Conservation (phyloP, 2,888 invertebrate genomes). For the Lathronympha strigana region DNA sequence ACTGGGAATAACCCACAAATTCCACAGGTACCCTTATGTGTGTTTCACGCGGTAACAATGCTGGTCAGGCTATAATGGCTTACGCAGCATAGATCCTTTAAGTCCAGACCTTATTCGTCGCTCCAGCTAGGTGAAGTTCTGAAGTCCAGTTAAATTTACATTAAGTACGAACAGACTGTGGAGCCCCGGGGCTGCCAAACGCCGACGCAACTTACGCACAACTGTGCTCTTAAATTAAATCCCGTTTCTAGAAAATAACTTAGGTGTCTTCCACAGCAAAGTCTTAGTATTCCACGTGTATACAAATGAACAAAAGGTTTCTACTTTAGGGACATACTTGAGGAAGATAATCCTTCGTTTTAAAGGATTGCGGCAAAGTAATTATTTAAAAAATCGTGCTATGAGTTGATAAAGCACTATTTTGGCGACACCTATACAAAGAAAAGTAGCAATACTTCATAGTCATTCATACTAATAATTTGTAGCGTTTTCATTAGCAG, state of each 20-base stretch:
- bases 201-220: constrained; percentile 58
- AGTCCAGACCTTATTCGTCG: constrained; percentile 62
- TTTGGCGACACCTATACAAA: too few species aligned
- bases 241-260: constrained; percentile 47
- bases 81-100: constrained; percentile 48
- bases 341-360: too few species aligned
- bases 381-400: too few species aligned
- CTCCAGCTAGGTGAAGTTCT: constrained; percentile 60
- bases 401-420: too few species aligned
- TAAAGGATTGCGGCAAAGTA: too few species aligned
- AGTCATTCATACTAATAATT: too few species aligned
- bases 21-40: constrained; percentile 38
- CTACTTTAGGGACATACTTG: too few species aligned
- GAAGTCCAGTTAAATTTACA: constrained; percentile 66
- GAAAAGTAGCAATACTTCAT: too few species aligned
- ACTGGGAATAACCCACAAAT: too few species aligned
- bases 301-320: neutral
- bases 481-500: too few species aligned
- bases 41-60: constrained; percentile 50
- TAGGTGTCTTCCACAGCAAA: neutral
- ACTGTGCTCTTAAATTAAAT: constrained; percentile 58
- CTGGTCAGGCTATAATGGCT: constrained; percentile 55
- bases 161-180: constrained; percentile 52
- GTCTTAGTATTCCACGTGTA: constrained; percentile 3
- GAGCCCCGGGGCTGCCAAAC: constrained; percentile 57